These are phyloP conservation scores for Junco hyemalis DNA, from an alignment of 2,113 vertebrate species.

Conservation along the genomic window DNA sequence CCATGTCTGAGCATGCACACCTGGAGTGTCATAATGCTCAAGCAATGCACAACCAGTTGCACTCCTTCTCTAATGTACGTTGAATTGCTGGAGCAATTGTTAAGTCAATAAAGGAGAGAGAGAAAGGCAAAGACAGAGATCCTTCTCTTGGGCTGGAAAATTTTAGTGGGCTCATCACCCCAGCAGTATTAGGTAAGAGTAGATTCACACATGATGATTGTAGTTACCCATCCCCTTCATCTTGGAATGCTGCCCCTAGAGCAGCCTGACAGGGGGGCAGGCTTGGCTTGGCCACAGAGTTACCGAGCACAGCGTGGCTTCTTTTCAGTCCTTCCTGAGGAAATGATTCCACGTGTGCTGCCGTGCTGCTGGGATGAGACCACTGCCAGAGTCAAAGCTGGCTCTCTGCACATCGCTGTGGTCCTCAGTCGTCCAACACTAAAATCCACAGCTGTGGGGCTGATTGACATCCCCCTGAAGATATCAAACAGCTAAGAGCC, in stretches of 20 bases:
- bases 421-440: neutral
- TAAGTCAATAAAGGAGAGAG: neutral
- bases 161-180: neutral
- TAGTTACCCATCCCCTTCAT: neutral
- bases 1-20: conserved; percentile 12
- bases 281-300: neutral
- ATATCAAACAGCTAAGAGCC: neutral
- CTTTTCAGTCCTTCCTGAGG: neutral
- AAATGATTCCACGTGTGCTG: neutral
- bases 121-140: neutral
- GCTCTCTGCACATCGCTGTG: neutral
- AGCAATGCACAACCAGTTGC: neutral
- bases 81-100: neutral
- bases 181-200: neutral
- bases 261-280: neutral
- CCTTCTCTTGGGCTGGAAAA: neutral
- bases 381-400: neutral
- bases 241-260: neutral
- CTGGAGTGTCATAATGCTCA: neutral
- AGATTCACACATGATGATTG: neutral
- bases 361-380: neutral
- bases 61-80: neutral
- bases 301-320: accelerated
- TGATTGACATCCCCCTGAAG: neutral
- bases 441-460: neutral